Evolutionary conservation across 2,113 vertebrate species (phyloP), one percentile per base, ranked within the genome.

Genomic region (Notothenia rossii): DNA sequence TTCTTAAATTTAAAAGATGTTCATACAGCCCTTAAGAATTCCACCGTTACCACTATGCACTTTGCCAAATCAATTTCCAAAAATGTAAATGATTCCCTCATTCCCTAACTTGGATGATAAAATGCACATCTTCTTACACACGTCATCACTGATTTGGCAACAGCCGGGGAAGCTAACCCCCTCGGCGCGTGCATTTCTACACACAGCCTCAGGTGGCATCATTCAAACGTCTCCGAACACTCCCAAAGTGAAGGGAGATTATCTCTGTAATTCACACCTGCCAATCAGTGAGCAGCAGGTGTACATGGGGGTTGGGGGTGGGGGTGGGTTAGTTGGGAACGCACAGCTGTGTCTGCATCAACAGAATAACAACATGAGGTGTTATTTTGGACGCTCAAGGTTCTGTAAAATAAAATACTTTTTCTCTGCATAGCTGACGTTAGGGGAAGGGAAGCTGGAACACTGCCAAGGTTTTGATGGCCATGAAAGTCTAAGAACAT

Each of bases 241-340:
- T 67, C 61, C 55, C 61, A 76, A 75, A 82, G 75, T 79, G 79
- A 75, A 64, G 75, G 55, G 55, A 79, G 81, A 88, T 84, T 86
- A 86, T 79, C 74, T 84, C 77, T 63, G 63, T 55, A 81, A 72
- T 80, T 83, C 83, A 78, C 83, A 86, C 74, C 86, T 86, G 88
- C 55, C 88, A 88, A 76, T 90, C 88, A 86, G 68, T 18, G 62
- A 79, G 67, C 75, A 83, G 81, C 83, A 90, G 86, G 83, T 90
- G 85, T 63, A 40, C 49, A 15, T 67, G 36, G 54, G 43, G 54
- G 54, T 58, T 49, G 54, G 46, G 10, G 29, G 29, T 67, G 29
- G 10, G 46, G n/a, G n/a, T n/a, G n/a, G n/a, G n/a, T n/a, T 5
- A 10, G 36, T 40, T 53, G 72, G 45, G 58, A 80, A 62, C n/a